These are phyloP conservation scores for Sorex araneus DNA, from an alignment of 2,113 vertebrate genomes.

Conservation along the genomic window DNA sequence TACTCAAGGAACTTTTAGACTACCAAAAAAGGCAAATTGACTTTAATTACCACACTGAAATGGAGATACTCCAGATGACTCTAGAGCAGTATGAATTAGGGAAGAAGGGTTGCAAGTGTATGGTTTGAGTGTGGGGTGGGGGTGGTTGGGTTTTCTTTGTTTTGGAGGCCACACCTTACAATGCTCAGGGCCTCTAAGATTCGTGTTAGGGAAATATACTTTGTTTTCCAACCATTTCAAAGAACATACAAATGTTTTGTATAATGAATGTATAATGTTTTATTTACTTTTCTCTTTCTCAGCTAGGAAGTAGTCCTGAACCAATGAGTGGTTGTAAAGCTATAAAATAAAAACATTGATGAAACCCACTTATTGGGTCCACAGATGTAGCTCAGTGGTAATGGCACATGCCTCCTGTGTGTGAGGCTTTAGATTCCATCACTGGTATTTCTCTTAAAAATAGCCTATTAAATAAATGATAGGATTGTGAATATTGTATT, in stretches of 20 bases:
- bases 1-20: no score
- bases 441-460: no score
- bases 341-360: conserved; percentile 22
- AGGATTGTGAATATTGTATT: conserved; percentile 54
- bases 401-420: no score
- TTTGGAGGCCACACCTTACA: no score
- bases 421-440: no score
- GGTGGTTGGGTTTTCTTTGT: no score
- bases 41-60: conserved; percentile 14
- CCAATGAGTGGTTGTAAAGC: background rate
- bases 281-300: conserved; percentile 40
- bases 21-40: no score
- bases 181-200: no score
- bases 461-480: conserved; percentile 4
- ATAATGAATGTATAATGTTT: background rate
- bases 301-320: conserved; percentile 41
- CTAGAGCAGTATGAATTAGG: background rate
- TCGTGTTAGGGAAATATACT: background rate
- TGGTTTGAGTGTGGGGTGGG: no score
- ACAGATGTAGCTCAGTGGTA: no score
- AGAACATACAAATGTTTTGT: background rate
- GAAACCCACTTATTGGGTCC: conserved; percentile 13
- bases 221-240: conserved; percentile 51
- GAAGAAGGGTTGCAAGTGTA: background rate
- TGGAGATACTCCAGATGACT: background rate